phyloP scores from a whole-genome alignment of 37 sponge, comb jelly and placozoan species.

The Beroe forskalii region DNA sequence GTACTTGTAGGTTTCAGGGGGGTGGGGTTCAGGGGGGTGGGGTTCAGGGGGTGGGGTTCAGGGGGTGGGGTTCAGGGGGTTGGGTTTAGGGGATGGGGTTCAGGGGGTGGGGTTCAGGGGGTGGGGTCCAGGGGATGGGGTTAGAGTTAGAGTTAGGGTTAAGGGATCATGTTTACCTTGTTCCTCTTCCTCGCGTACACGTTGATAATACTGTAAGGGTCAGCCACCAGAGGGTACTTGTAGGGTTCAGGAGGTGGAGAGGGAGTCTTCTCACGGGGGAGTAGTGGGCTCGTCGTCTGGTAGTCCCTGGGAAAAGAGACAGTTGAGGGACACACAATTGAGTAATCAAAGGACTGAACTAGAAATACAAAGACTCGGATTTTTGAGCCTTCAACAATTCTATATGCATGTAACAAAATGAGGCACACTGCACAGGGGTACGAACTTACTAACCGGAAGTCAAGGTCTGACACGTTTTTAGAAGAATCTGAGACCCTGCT shows the following conservation, averaged over 20 bases:
- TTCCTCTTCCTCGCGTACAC: constrained; percentile 52
- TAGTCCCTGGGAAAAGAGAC: constrained; percentile 9
- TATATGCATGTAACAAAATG: too few relatives aligned
- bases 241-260: constrained; percentile 46
- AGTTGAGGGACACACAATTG: too few relatives aligned
- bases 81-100: too few relatives aligned
- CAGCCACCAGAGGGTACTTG: constrained; percentile 27
- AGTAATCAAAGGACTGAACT: too few relatives aligned
- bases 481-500: not conserved
- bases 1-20: constrained; percentile 41
- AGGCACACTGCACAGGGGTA: too few relatives aligned
- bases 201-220: constrained; percentile 57
- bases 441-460: not conserved
- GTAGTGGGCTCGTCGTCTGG: not conserved
- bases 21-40: not conserved
- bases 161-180: too few relatives aligned
- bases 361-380: too few relatives aligned
- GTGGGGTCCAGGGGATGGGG: too few relatives aligned
- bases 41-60: constrained; percentile 48
- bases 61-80: too few relatives aligned
- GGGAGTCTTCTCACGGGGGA: not conserved
- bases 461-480: not conserved
- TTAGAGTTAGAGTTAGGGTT: too few relatives aligned
- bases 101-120: too few relatives aligned
- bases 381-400: too few relatives aligned